Evolutionary conservation across 2,113 vertebrate species (phyloP).

Genomic region (Paradisaea rubra): DNA sequence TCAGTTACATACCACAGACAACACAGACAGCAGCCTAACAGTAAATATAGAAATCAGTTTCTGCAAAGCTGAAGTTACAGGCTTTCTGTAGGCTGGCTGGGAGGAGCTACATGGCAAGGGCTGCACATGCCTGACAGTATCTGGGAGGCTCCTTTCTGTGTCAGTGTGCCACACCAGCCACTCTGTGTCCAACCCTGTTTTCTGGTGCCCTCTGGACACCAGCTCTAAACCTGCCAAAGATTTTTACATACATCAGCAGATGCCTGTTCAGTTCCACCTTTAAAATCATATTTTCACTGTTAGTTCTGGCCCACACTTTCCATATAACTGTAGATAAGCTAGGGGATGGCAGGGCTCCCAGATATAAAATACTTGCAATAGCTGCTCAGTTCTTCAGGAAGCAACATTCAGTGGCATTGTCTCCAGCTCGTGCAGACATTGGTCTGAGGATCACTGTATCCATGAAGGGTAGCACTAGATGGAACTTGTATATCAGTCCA

Average conservation of each 20-base stretch:
- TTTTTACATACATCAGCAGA: not conserved
- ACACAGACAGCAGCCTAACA: not conserved
- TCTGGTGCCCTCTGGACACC: not conserved
- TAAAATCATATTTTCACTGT: not conserved
- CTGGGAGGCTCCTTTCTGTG: not conserved
- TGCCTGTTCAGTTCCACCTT: not conserved
- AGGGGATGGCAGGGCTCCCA: not conserved
- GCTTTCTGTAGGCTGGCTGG: not conserved
- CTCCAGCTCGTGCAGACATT: not conserved
- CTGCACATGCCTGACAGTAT: fast-evolving
- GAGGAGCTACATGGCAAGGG: not conserved
- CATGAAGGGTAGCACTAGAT: not conserved
- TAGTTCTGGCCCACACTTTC: not conserved
- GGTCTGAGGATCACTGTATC: not conserved
- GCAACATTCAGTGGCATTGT: not conserved
- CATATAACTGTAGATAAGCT: not conserved
- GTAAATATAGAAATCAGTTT: not conserved
- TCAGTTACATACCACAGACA: not conserved
- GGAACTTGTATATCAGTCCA: not conserved
- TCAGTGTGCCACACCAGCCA: not conserved
- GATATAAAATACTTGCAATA: not conserved
- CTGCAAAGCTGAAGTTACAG: not conserved
- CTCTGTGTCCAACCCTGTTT: fast-evolving
- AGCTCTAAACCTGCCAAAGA: not conserved
- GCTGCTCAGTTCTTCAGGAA: not conserved